These are phyloP conservation scores for Sinella curviseta DNA, from an alignment of 1,140 invertebrate species.

Conservation along the genomic window DNA sequence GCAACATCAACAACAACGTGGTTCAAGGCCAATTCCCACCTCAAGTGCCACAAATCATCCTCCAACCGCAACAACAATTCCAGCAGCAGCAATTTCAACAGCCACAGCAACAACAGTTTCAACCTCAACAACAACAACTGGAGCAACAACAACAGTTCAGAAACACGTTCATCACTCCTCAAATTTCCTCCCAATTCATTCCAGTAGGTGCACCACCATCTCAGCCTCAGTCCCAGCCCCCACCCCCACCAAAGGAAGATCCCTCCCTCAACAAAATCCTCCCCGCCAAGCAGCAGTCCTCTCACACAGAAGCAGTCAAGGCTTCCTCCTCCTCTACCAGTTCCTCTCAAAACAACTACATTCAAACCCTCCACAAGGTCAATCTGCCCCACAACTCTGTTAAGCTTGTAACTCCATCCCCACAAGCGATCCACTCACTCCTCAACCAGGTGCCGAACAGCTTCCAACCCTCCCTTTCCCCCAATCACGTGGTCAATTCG, in stretches of 20 bases:
- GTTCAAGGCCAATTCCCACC: background rate
- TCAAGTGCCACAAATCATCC: background rate
- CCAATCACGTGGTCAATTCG: background rate
- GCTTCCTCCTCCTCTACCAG: background rate
- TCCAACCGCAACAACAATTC: too few relatives aligned
- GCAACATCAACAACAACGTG: background rate
- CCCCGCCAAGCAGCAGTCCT: background rate
- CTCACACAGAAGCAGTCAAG: background rate
- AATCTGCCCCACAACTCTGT: background rate
- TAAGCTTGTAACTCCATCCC: background rate
- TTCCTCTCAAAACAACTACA: background rate
- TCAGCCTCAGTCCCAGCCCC: background rate
- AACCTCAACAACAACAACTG: too few relatives aligned
- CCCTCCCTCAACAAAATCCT: background rate
- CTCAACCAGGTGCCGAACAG: background rate
- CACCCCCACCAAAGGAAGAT: too few relatives aligned
- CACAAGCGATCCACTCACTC: background rate
- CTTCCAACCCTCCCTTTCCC: background rate
- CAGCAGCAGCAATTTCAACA: background rate
- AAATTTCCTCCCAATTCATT: background rate
- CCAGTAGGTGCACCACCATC: background rate
- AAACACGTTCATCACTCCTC: background rate
- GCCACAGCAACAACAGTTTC: background rate
- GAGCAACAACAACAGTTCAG: background rate
- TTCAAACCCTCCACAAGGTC: background rate